Evolutionary conservation across 2,797 vertebrate genomes (phyloP), one percentile per base, ranked within the genome.

Genomic region (Sciurus vulgaris): DNA sequence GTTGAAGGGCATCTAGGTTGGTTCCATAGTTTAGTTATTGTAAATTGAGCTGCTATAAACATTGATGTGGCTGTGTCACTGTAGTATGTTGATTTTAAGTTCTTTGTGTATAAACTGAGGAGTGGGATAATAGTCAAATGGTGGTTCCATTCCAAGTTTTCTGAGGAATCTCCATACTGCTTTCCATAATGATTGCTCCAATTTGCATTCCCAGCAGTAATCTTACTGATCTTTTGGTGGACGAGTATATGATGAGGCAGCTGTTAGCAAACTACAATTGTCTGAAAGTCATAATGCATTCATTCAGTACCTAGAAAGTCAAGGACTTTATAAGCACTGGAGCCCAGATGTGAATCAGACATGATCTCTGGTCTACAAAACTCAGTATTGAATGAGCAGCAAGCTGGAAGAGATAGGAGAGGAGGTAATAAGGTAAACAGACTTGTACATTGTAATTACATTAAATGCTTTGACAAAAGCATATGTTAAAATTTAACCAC

Each of bases 401-500:
- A 87, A 61, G 15, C 26, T 61, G 9, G 33, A 51, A 61, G 24
- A 51, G 38, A 54, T 5, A 67, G 11, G 22, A 11, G 17, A 84
- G 11, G 2, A 6, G 24, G 20, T 9, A 79, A 11, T 17, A 76
- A 89, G 41, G 18, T 24, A 87, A 76, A 24, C 18, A 30, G 28
- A 86, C 24, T 33, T 73, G 7, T 14, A 89, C 76, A 76, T 18
- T 41, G 47, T 72, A 61, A 92, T 82, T 89, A 70, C 3, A 91
- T 3, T 70, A 51, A 38, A 44, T 70, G 28, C 30, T 93, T 87
- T 92, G 78, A 38, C 28, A 92, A 79, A 85, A 91, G 7, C 12
- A 81, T 35, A 54, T 77, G 82, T 81, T 86, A 93, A 91, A 14
- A 38, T 84, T 59, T 88, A 88, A 28, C 65, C 22, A 38, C 11